Evolutionary conservation across 2,797 vertebrate genomes (phyloP).

Genomic region (Artibeus lituratus): DNA sequence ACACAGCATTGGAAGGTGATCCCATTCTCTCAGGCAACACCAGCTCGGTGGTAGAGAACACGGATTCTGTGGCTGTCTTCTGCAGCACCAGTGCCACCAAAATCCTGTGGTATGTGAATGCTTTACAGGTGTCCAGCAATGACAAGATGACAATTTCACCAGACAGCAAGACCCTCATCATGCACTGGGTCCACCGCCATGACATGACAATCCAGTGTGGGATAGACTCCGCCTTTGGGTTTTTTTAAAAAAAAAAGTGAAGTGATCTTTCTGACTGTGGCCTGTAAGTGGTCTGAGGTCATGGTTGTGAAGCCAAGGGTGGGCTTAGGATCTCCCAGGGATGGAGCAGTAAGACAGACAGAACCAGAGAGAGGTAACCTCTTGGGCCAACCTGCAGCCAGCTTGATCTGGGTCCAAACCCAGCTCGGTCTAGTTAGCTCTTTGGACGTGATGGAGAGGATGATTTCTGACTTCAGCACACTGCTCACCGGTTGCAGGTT

Average conservation of each 20-base stretch:
- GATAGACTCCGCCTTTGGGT: neutral
- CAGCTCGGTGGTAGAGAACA: neutral
- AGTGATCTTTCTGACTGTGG: neutral
- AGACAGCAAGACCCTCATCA: neutral
- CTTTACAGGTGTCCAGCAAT: neutral
- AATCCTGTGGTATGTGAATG: neutral
- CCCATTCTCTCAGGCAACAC: neutral
- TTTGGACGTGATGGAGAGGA: neutral
- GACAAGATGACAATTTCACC: neutral
- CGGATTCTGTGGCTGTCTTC: neutral
- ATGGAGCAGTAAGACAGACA: fast-evolving
- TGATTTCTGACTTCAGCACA: neutral
- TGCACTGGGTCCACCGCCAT: neutral
- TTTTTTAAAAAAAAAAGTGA: neutral
- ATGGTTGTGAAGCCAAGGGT: neutral
- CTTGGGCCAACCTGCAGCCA: neutral
- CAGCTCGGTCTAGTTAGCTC: neutral
- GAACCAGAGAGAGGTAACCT: neutral
- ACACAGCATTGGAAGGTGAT: neutral
- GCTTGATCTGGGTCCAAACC: neutral
- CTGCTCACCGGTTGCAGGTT: neutral
- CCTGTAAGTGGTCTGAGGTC: neutral
- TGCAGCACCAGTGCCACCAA: constrained; percentile 10
- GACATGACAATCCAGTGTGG: neutral
- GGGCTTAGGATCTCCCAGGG: neutral